Conservation (phyloP, 2,113 vertebrate genomes). For the Nyctibius bracteatus region DNA sequence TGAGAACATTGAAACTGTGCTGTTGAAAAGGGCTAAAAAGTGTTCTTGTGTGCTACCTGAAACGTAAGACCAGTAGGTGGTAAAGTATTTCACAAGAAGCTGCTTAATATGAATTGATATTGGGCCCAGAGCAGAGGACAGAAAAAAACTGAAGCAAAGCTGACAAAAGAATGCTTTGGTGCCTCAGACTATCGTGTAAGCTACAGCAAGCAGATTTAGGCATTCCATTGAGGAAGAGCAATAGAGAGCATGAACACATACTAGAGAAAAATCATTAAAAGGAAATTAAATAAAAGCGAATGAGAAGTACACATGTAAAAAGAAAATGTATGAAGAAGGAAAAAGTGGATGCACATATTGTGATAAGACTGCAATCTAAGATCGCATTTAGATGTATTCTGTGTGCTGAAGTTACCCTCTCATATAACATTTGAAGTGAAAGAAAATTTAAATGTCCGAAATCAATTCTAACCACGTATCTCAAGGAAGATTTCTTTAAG, state of each 20-base stretch:
- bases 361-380: background rate
- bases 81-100: background rate
- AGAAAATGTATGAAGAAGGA: background rate
- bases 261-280: background rate
- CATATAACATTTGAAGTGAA: background rate
- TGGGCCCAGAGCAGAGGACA: background rate
- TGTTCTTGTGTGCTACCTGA: background rate
- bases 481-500: background rate
- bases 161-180: background rate
- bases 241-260: background rate
- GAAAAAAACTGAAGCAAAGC: background rate
- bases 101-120: background rate
- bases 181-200: background rate
- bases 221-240: background rate
- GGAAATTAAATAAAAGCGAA: background rate
- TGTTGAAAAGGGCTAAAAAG: background rate
- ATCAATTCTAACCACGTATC: rapidly evolving
- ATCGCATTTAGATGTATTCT: background rate
- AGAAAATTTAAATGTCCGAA: background rate
- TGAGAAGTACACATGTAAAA: background rate
- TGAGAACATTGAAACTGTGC: background rate
- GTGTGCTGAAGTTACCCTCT: background rate
- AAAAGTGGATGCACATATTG: background rate
- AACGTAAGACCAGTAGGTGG: background rate
- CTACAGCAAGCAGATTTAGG: background rate